Percentiles rank a stretch among this genome's conserved stretches.
Conservation (phyloP, 92 coral and sea anemone species). For the Phenganax subtilis region DNA sequence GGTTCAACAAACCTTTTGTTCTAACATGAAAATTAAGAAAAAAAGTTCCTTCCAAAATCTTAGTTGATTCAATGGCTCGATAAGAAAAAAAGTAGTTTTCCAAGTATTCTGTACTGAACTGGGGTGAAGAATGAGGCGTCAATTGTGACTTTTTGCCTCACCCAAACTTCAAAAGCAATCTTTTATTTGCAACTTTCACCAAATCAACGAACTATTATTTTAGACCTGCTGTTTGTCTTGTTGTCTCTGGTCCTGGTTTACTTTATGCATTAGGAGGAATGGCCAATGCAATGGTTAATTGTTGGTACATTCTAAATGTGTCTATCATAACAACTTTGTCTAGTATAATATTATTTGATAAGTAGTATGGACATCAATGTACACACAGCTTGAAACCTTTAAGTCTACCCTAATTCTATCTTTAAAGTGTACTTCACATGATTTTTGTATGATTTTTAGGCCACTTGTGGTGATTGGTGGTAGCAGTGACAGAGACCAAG, state of each 20-base stretch:
- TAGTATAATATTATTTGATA: background rate
- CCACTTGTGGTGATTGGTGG: conserved; percentile 91
- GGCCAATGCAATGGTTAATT: conserved; percentile 92
- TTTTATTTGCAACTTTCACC: too few relatives aligned
- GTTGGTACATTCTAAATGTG: conserved; percentile 60
- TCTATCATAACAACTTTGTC: background rate
- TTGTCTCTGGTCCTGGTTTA: conserved; percentile 92
- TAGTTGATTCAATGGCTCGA: too few relatives aligned
- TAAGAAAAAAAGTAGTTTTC: too few relatives aligned
- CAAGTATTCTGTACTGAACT: too few relatives aligned
- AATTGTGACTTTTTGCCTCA: too few relatives aligned
- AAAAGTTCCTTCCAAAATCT: background rate
- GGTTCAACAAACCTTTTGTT: too few relatives aligned
- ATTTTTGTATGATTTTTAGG: conserved; percentile 44
- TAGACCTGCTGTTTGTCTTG: conserved; percentile 95
- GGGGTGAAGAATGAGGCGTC: too few relatives aligned
- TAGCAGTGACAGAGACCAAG: conserved; percentile 81
- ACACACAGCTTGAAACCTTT: background rate
- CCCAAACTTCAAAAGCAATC: too few relatives aligned
- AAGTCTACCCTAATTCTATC: background rate
- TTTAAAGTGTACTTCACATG: background rate
- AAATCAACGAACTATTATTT: too few relatives aligned
- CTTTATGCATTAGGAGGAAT: conserved; percentile 89
- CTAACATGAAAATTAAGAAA: background rate
- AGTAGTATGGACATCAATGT: too few relatives aligned